These are phyloP conservation scores for Geophilus truncorum DNA, from an alignment of 2,888 invertebrate species.

Conservation along the genomic window DNA sequence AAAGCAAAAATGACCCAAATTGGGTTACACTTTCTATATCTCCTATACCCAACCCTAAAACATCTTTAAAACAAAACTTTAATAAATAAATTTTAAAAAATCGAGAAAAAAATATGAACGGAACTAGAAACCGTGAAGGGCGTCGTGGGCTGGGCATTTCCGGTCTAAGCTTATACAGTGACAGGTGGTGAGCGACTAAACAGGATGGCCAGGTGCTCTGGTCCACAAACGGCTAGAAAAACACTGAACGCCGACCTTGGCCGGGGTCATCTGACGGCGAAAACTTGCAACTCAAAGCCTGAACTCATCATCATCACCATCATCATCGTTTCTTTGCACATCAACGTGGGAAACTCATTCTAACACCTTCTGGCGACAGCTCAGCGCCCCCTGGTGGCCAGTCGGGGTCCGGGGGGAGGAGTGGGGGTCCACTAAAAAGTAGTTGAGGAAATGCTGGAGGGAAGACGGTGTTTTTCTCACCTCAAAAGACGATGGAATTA, in stretches of 20 bases:
- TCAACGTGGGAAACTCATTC: neutral
- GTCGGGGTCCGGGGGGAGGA: neutral
- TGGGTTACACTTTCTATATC: too few relatives aligned
- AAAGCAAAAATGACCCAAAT: too few relatives aligned
- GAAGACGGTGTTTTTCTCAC: neutral
- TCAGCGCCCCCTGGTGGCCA: neutral
- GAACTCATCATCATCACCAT: neutral
- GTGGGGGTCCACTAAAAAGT: neutral
- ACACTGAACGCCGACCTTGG: neutral
- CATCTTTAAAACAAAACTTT: too few relatives aligned
- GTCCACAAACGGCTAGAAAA: neutral
- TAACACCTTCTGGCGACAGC: neutral
- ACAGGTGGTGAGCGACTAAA: neutral
- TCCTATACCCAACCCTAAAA: too few relatives aligned
- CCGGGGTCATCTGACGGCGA: neutral
- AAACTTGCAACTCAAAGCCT: neutral
- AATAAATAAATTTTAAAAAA: too few relatives aligned
- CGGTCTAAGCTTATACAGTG: neutral
- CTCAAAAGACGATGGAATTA: too few relatives aligned
- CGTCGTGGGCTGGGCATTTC: neutral
- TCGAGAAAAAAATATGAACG: neutral
- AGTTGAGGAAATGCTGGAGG: neutral
- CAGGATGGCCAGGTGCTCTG: neutral
- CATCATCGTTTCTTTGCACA: too few relatives aligned
- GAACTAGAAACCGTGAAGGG: slow-evolving; percentile 4